These are phyloP conservation scores for Tolmerus cingulatus DNA, from an alignment of 2,888 invertebrate genomes.

Conservation along the genomic window DNA sequence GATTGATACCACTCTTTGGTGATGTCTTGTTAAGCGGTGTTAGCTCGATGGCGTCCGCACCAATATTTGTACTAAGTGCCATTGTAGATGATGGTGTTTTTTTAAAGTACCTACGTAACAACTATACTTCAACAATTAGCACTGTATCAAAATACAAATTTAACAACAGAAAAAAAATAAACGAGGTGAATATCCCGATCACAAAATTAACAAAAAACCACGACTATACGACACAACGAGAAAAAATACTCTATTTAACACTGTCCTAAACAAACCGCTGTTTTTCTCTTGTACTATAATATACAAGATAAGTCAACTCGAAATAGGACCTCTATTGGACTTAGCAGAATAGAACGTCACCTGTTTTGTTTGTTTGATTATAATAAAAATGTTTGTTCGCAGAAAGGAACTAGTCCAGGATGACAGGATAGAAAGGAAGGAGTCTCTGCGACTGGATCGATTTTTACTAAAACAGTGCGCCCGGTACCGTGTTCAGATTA, in stretches of 20 bases:
- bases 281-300: not conserved
- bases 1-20: constrained; percentile 38
- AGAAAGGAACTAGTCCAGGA: not conserved
- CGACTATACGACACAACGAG: not conserved
- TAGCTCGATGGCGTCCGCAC: constrained; percentile 49
- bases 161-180: not conserved
- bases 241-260: not conserved
- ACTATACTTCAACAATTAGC: not conserved
- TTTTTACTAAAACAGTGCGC: not conserved
- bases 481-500: constrained; percentile 20
- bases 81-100: constrained; percentile 16
- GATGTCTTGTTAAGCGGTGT: constrained; percentile 48
- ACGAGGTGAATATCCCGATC: not conserved
- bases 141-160: constrained; percentile 5
- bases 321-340: not conserved
- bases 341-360: not conserved
- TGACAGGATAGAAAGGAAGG: constrained; percentile 19
- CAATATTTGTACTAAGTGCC: constrained; percentile 49
- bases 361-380: not conserved
- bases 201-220: not conserved
- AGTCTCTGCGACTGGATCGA: constrained; percentile 8
- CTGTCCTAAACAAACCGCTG: not conserved
- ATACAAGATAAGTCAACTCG: not conserved
- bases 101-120: not conserved
- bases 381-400: not conserved